Conservation (phyloP, 2,113 vertebrate genomes). For the Heterotis niloticus region DNA sequence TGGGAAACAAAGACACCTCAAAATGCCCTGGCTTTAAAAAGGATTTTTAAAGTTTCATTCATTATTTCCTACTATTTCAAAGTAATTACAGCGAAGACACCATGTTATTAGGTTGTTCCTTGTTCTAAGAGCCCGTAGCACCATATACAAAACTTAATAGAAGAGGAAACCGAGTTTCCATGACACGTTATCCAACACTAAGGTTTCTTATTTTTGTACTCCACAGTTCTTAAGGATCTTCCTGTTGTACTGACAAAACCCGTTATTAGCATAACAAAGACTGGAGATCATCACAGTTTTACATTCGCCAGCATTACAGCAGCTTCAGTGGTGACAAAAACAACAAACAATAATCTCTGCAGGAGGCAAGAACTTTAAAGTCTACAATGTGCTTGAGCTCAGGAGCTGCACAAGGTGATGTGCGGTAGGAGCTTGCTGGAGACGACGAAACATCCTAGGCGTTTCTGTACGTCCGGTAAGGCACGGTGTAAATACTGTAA, state of each 20-base stretch:
- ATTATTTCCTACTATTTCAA: too few relatives aligned
- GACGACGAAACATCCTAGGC: neutral
- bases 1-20: too few relatives aligned
- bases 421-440: too few relatives aligned
- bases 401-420: too few relatives aligned
- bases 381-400: too few relatives aligned
- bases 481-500: neutral
- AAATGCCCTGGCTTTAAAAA: slow-evolving; percentile 35
- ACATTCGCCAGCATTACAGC: neutral
- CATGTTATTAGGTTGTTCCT: too few relatives aligned
- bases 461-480: neutral
- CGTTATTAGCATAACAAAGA: slow-evolving; percentile 60
- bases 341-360: neutral
- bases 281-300: slow-evolving; percentile 44
- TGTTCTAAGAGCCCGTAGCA: neutral
- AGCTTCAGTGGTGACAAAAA: neutral
- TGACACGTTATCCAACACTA: neutral
- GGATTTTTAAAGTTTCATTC: slow-evolving; percentile 23
- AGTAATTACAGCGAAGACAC: too few relatives aligned
- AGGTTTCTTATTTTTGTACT: slow-evolving; percentile 17
- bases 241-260: slow-evolving; percentile 52
- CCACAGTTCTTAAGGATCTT: slow-evolving; percentile 38
- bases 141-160: neutral
- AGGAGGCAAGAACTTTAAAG: neutral
- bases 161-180: too few relatives aligned